Evolutionary conservation across 2,797 vertebrate species (phyloP).

Genomic region (Buphagus erythrorhynchus): DNA sequence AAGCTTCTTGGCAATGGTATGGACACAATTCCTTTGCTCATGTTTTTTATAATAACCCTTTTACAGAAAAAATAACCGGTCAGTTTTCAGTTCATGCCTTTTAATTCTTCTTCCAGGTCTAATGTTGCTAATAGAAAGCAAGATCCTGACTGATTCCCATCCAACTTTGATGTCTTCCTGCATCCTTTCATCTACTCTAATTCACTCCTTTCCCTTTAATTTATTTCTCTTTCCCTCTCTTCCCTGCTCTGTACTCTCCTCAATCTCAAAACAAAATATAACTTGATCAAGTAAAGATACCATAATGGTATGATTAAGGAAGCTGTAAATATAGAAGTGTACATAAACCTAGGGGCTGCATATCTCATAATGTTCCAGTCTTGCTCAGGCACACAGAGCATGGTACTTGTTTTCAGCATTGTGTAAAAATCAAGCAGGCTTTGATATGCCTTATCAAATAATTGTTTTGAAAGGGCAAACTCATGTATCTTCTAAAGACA

Average conservation of each 20-base stretch:
- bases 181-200: background rate
- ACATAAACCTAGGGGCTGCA: background rate
- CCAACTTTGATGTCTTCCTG: background rate
- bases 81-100: background rate
- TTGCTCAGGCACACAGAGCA: background rate
- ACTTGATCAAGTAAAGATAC: background rate
- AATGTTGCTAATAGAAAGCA: background rate
- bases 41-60: background rate
- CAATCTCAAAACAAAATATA: background rate
- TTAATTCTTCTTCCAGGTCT: background rate
- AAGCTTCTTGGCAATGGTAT: accelerated
- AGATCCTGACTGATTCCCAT: background rate
- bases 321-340: background rate
- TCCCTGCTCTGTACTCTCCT: background rate
- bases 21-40: background rate
- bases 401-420: background rate
- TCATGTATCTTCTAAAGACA: background rate
- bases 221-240: background rate
- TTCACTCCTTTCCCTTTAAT: background rate
- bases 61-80: background rate
- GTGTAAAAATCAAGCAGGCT: background rate
- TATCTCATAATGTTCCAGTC: background rate
- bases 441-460: background rate
- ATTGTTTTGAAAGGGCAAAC: background rate
- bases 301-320: background rate